A percentile compares a stretch with the other conserved stretches of the same genome.
phyloP scores from a whole-genome alignment of 1,140 invertebrate genomes.

The Lithobius niger region DNA sequence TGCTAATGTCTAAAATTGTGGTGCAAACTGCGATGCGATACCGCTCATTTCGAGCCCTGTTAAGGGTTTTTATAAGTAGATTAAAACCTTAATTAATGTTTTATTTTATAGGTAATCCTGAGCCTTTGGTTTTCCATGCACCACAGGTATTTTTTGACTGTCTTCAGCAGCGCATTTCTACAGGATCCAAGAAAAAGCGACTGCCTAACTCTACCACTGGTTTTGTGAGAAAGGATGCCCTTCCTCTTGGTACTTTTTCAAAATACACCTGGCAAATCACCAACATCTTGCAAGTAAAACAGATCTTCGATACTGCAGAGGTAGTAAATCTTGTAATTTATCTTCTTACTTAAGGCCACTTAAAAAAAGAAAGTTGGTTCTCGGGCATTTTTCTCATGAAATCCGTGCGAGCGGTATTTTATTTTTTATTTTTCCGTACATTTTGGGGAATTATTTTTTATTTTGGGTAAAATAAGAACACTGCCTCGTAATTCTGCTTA shows the following conservation, averaged over 20 bases:
- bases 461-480: too few species aligned
- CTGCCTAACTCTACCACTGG: constrained; percentile 45
- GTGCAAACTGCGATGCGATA: too few species aligned
- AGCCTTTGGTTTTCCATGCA: constrained; percentile 54
- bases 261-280: constrained; percentile 61
- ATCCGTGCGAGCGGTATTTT: too few species aligned
- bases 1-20: too few species aligned
- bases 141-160: constrained; percentile 56
- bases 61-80: too few species aligned
- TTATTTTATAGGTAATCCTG: constrained; percentile 39
- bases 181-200: constrained; percentile 47
- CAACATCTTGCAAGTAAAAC: constrained; percentile 55
- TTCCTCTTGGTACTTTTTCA: constrained; percentile 53
- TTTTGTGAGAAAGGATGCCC: constrained; percentile 44
- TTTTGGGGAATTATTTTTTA: too few species aligned
- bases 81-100: too few species aligned
- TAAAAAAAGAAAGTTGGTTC: too few species aligned
- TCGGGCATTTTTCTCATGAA: too few species aligned
- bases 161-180: constrained; percentile 51
- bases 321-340: constrained; percentile 32
- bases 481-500: too few species aligned
- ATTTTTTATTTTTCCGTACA: too few species aligned
- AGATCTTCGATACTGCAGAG: constrained; percentile 56
- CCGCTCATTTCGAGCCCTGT: too few species aligned
- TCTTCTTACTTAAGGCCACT: neutral